Base-by-base conservation (phyloP, 1,140 invertebrate genomes). In the Drosophila simulans region DNA sequence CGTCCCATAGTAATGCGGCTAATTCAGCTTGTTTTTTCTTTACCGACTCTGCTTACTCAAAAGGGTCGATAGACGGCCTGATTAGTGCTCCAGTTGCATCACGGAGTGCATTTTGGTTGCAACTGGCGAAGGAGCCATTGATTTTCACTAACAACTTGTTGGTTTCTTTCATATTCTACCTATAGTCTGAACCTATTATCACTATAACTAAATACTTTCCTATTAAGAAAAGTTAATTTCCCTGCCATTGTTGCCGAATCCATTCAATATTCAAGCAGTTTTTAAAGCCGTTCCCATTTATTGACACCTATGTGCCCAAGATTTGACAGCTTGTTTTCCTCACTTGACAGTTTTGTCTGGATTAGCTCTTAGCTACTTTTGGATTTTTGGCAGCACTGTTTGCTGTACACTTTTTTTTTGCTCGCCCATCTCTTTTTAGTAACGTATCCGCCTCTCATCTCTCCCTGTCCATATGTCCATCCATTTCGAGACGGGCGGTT, bases 391-490 rank as follows among this genome's bases (percentile, higher is more conserved):
- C 59, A 49, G 37, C 64, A 39, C 65, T 45, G 31, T 25, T 51
- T 39, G 11, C 37, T 13, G 37, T 39, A 13, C 4, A 13, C 12
- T 39, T 39, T 25, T 58, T 58, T 15, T 15, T 25, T 35, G 31
- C 13, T 49, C 10, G 5, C 13, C 35, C 34, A 39, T 54, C 48
- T 51, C 31, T 42, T 15, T 15, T 4, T 11, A 0, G 31, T 10
- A 31, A 31, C 31, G 31, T 37, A 15, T 12, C 11, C n/a, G 15
- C n/a, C 12, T 40, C 15, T 39, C 42, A 4, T 53, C 25, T 34
- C 37, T 37, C 60, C 35, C 39, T 15, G 60, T 64, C 39, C 31
- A 37, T 48, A 45, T 25, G 64, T 70, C 51, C 66, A 70, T 69
- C 64, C 51, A 70, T 63, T 63, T 52, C 40, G 46, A 31, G 46